These are phyloP conservation scores for Junonia oenone DNA, from an alignment of 2,888 invertebrate species.

Conservation along the genomic window DNA sequence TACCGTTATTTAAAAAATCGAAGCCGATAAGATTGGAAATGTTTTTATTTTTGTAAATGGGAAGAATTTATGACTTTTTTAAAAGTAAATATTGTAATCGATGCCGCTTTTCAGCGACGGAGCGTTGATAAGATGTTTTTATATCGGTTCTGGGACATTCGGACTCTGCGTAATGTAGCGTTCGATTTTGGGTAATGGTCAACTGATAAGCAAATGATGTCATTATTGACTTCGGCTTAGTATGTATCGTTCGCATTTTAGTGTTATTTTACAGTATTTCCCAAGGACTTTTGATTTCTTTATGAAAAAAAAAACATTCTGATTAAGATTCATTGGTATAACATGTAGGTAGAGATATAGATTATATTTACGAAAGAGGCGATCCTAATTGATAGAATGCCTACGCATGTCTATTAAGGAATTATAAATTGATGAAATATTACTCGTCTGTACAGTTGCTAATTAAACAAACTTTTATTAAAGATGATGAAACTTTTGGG, in stretches of 20 bases:
- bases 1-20: slow-evolving; percentile 76
- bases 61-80: slow-evolving; percentile 68
- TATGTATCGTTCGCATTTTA: slow-evolving; percentile 61
- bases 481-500: too few species aligned
- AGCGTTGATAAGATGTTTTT: slow-evolving; percentile 71
- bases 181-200: slow-evolving; percentile 79
- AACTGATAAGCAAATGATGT: slow-evolving; percentile 78
- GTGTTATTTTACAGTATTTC: slow-evolving; percentile 9
- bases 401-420: too few species aligned
- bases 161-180: slow-evolving; percentile 74
- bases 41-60: slow-evolving; percentile 76
- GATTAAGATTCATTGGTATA: not conserved
- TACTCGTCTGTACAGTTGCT: not conserved
- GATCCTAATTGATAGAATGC: too few species aligned
- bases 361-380: not conserved
- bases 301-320: slow-evolving; percentile 4
- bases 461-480: not conserved
- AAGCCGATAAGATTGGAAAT: slow-evolving; percentile 74
- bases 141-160: slow-evolving; percentile 61
- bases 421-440: too few species aligned
- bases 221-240: slow-evolving; percentile 67
- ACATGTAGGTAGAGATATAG: too few species aligned
- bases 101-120: slow-evolving; percentile 63
- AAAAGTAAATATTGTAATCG: slow-evolving; percentile 70
- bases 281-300: slow-evolving; percentile 3